Percentiles rank a stretch among this genome's conserved stretches.
These are phyloP conservation scores for Dolichoris vasculosae DNA, from an alignment of 1,140 invertebrate species.

Conservation along the genomic window DNA sequence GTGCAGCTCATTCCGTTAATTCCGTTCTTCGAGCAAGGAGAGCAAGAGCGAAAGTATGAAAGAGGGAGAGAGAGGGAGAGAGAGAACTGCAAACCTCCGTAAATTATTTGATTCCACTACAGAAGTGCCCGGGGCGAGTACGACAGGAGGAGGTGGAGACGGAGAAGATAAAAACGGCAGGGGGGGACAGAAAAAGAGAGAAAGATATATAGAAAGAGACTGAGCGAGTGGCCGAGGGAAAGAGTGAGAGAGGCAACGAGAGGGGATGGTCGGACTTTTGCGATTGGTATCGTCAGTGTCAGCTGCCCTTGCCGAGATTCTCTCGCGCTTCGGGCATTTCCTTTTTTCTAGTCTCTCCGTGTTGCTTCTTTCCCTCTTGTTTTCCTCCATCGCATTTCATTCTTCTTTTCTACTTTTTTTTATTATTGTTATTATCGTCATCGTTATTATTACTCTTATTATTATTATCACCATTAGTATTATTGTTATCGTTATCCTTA, in stretches of 20 bases:
- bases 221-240: background rate
- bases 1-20: slow-evolving; percentile 39
- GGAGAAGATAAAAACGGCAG: slow-evolving; percentile 43
- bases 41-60: background rate
- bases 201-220: background rate
- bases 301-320: slow-evolving; percentile 39
- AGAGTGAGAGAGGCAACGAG: background rate
- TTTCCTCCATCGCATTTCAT: slow-evolving; percentile 28
- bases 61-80: slow-evolving; percentile 13
- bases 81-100: slow-evolving; percentile 37
- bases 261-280: slow-evolving; percentile 40
- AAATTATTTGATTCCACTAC: slow-evolving; percentile 55
- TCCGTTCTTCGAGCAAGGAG: slow-evolving; percentile 6
- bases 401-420: slow-evolving; percentile 31
- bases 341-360: slow-evolving; percentile 30
- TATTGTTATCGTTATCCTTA: slow-evolving; percentile 19
- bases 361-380: slow-evolving; percentile 34
- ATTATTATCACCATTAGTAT: slow-evolving; percentile 1
- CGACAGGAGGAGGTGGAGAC: slow-evolving; percentile 46
- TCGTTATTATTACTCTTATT: slow-evolving; percentile 21
- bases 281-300: slow-evolving; percentile 54
- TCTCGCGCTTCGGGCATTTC: slow-evolving; percentile 46
- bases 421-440: slow-evolving; percentile 14
- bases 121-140: slow-evolving; percentile 49
- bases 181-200: background rate